Evolutionary conservation across 2,888 invertebrate species (phyloP), one percentile per base, ranked within the genome.

Genomic region (Dimorphilus gyrociliatus): DNA sequence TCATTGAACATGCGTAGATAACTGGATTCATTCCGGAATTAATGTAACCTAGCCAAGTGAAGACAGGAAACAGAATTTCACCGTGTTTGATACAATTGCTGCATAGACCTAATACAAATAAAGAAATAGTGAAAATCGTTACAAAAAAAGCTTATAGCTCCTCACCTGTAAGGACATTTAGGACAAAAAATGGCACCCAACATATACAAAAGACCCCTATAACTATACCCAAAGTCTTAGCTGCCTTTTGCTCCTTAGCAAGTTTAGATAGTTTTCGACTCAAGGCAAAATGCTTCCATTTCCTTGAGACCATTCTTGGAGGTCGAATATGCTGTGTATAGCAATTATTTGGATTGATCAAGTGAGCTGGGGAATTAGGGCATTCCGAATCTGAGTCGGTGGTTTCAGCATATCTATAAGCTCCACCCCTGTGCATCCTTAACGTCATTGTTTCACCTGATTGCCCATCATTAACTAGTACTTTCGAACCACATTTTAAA

Each of bases 1-100:
- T 72, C 68, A 86, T 88, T 79, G 90, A 90, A 58, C 86, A 85
- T n/a, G 90, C 90, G 63, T 92, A 92, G 55, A 92, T 92, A 44
- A 90, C 82, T 0, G 90, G 90, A 39, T 62, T 62, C 40, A 60
- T 55, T 10, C 59, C 54, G n/a, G 60, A 61, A 38, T 62, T 62
- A 14, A 58, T 48, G 35, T 61, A 62, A 6, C 60, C 60, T 3
- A 62, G 45, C 62, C 62, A 62, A 2, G 60, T 59, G 37, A 60
- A 56, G 5, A 60, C 45, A 4, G 55, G 51, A 34, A 57, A 51
- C 6, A 59, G 33, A 5, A 57, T 35, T 4, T 50, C 50, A 3
- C 49, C 46, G 28, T 47, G 39, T 12, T 32, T 27, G 2, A 60
- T 47, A 37, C 57, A 57, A 1, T 76, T 71, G 63, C 85, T 82